Conservation (phyloP, 2,888 invertebrate species). For the Aradus depressus region DNA sequence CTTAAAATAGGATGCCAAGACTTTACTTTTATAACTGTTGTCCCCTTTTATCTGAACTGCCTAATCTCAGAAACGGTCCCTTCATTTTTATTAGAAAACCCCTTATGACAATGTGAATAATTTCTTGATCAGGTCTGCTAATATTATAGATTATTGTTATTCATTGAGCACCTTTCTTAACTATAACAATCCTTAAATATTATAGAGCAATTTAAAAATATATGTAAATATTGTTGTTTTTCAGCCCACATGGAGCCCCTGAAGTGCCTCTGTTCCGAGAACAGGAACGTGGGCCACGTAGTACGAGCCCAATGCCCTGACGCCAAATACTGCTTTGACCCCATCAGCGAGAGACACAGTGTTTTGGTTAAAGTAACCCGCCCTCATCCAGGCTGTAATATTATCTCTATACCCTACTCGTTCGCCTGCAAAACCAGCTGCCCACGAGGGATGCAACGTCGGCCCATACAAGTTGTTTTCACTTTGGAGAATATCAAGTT, state of each 20-base stretch:
- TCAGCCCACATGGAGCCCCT: constrained; percentile 22
- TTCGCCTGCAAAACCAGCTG: constrained; percentile 72
- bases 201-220: no score
- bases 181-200: no score
- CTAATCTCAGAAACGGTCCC: no score
- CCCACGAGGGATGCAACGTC: constrained; percentile 61
- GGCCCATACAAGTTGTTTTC: constrained; percentile 57
- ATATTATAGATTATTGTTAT: no score
- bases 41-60: no score
- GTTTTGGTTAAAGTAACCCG: constrained; percentile 49
- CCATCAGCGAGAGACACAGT: constrained; percentile 43
- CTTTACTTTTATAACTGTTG: no score
- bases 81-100: no score
- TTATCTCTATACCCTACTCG: constrained; percentile 52
- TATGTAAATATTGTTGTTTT: constrained; percentile 4
- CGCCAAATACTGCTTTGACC: constrained; percentile 46
- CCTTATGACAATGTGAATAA: no score
- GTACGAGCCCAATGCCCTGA: constrained; percentile 42
- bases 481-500: constrained; percentile 59
- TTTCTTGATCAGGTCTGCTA: no score
- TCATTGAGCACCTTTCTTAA: no score
- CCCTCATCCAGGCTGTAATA: constrained; percentile 46
- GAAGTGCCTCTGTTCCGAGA: constrained; percentile 32
- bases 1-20: no score
- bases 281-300: constrained; percentile 47